Evolutionary conservation across 1,140 invertebrate genomes (phyloP), one percentile per base, ranked within the genome.

Genomic region (Lepidurus couesii): DNA sequence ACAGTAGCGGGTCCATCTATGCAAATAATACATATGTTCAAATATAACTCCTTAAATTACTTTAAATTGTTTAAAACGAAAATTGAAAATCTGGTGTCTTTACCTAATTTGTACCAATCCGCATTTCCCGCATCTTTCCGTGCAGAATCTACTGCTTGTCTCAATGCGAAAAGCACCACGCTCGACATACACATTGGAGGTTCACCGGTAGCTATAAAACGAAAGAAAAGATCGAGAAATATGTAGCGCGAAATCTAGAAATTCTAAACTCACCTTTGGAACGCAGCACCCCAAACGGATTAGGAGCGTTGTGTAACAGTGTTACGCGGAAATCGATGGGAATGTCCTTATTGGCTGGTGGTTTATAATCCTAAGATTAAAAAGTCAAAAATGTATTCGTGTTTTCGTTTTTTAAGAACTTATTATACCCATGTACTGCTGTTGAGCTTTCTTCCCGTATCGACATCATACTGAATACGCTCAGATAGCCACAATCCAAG

Each of bases 331-430:
- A 92, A 86, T 96, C 93, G 13, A 91, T 88, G 6, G 94, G 94
- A 80, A 96, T 95, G 83, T 96, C 94, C 84, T 93, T 93, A 1
- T 90, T 88, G 8, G 92, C 90, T 4, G 93, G 93, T 11, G 91
- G 89, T 82, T 95, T 94, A 84, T 95, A 96, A 79, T 89, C 92
- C 88, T 90, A 80, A 1, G 82, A 79, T 53, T 77, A 10, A 77
- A 43, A 80, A 76, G 11, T 21, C 3, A 8, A 16, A 7, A n/a
- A n/a, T 11, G 0, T 77, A 21, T 7, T 24, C 44, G 6, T 8
- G 13, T n/a, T 16, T 77, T 43, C 43, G 11, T 10, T n/a, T 8
- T 7, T 16, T 10, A 21, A n/a, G 47, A 79, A 16, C 8, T 13
- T 7, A 43, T 16, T 16, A 81, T 84, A 89, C 90, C 93, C 94